A percentile compares a stretch with the other conserved stretches of the same genome.
These are phyloP conservation scores for Crotalus horridus DNA, from an alignment of 2,113 vertebrate species.

Conservation along the genomic window DNA sequence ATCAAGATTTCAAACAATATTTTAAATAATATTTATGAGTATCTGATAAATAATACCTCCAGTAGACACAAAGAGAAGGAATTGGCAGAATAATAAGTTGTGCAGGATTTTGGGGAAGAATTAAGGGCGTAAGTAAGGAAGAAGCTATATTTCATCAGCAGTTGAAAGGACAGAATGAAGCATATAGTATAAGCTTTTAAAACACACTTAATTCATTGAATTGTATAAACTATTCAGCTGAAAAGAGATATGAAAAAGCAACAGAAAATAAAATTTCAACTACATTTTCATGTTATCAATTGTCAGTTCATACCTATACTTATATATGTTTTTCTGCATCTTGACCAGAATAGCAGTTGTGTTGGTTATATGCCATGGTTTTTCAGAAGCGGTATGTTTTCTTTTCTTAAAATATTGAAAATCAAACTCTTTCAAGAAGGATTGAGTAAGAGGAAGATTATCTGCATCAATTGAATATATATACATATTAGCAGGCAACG, in stretches of 20 bases:
- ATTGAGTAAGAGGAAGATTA: slow-evolving; percentile 75
- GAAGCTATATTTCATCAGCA: background rate
- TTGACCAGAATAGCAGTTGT: slow-evolving; percentile 61
- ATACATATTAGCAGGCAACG: slow-evolving; percentile 69
- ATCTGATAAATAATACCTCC: background rate
- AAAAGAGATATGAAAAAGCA: background rate
- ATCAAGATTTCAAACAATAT: background rate
- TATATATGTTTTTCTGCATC: slow-evolving; percentile 73
- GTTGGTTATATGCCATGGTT: slow-evolving; percentile 44
- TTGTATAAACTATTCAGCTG: background rate
- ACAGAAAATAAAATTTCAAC: background rate
- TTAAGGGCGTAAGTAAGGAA: background rate
- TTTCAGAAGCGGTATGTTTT: background rate
- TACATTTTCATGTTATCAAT: background rate
- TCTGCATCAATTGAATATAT: slow-evolving; percentile 72
- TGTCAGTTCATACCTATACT: slow-evolving; percentile 66
- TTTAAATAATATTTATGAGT: background rate
- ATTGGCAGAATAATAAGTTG: background rate
- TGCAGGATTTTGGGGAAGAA: background rate
- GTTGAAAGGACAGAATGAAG: background rate
- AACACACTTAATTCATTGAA: background rate
- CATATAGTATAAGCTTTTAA: background rate
- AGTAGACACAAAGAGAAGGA: background rate
- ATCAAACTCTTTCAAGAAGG: slow-evolving; percentile 72
- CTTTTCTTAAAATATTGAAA: slow-evolving; percentile 59